Percentiles rank a stretch among this genome's conserved stretches.
These are phyloP conservation scores for Ailuropoda melanoleuca DNA, from an alignment of 2,113 vertebrate genomes.

Conservation along the genomic window DNA sequence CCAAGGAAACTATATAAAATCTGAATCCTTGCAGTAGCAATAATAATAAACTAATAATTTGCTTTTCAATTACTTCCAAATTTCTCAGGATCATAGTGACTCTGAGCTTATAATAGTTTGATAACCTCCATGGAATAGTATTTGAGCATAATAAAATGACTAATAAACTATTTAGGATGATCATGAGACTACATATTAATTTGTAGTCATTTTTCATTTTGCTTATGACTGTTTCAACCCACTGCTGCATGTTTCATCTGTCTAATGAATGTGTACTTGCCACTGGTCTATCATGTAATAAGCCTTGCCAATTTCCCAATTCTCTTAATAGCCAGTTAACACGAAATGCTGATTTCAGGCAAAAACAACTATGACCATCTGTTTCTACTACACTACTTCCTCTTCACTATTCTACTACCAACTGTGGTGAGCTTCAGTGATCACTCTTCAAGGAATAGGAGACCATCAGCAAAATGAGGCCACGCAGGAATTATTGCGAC, in stretches of 20 bases:
- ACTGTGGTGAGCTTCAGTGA: neutral
- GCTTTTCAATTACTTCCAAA: conserved; percentile 64
- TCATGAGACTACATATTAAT: conserved; percentile 60
- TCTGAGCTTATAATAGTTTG: conserved; percentile 22
- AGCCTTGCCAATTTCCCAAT: neutral
- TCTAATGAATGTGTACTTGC: neutral
- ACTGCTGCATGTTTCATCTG: neutral
- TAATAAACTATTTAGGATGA: conserved; percentile 49
- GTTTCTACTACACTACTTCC: neutral
- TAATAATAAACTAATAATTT: conserved; percentile 33
- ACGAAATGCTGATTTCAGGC: conserved; percentile 13
- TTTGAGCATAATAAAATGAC: conserved; percentile 68
- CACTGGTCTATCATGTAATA: neutral
- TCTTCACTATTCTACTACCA: neutral
- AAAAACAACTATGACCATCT: conserved; percentile 12
- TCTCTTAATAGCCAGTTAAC: conserved; percentile 46
- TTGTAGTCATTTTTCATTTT: conserved; percentile 60
- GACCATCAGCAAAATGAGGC: neutral
- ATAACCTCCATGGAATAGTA: conserved; percentile 52
- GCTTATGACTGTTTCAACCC: neutral
- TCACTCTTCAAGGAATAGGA: neutral
- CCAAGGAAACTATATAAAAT: neutral
- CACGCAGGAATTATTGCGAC: neutral
- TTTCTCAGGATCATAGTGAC: conserved; percentile 3
- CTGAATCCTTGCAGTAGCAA: neutral